A percentile compares a stretch with the other conserved stretches of the same genome.
Conservation (phyloP, 1,140 invertebrate species). For the Drosophila neocordata region DNA sequence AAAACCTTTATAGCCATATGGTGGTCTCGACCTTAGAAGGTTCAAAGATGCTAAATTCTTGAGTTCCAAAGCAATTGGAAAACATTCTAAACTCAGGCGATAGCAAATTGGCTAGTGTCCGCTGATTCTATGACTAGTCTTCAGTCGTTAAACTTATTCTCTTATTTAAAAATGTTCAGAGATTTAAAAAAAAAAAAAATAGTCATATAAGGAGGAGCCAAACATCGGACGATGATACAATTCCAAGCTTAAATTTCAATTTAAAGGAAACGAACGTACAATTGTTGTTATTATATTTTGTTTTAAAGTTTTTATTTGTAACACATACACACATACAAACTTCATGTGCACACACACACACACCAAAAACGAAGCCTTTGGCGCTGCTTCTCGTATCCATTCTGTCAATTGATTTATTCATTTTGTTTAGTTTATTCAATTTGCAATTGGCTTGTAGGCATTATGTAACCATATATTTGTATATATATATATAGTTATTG, state of each 20-base stretch:
- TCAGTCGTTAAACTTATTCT: too few species aligned
- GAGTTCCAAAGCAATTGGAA: constrained; percentile 67
- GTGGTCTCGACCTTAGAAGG: constrained; percentile 35
- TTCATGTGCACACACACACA: background rate
- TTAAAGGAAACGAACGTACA: constrained; percentile 5
- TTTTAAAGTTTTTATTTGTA: constrained; percentile 67
- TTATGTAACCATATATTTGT: constrained; percentile 24
- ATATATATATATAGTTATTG: constrained; percentile 18
- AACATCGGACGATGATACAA: background rate
- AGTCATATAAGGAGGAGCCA: background rate
- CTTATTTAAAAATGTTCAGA: background rate
- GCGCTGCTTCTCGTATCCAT: constrained; percentile 55
- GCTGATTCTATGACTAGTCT: too few species aligned
- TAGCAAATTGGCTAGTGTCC: background rate
- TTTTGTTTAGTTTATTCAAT: background rate
- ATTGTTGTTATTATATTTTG: constrained; percentile 47
- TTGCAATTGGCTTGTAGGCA: constrained; percentile 11
- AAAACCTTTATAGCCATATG: constrained; percentile 43
- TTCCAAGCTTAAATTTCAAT: constrained; percentile 7
- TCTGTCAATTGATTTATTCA: constrained; percentile 39
- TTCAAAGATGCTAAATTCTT: constrained; percentile 61
- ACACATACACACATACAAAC: constrained; percentile 31
- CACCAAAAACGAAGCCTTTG: constrained; percentile 70
- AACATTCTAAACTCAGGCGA: constrained; percentile 48
- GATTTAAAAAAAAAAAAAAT: background rate